A percentile compares a stretch with the other conserved stretches of the same genome.
phyloP scores from a whole-genome alignment of 2,888 invertebrate genomes.

The Asteroscopus sphinx region DNA sequence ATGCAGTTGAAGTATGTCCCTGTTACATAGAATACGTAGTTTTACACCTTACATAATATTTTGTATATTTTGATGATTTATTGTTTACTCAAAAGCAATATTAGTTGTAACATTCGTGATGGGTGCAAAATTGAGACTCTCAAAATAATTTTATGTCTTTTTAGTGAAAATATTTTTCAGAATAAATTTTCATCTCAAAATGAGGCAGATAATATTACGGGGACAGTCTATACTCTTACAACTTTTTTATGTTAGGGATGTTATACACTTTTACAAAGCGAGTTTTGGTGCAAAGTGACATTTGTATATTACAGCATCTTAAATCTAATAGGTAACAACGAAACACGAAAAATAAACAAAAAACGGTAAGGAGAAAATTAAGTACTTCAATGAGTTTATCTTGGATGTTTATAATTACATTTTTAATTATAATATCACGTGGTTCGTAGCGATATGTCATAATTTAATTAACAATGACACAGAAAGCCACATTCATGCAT shows the following conservation, averaged over 20 bases:
- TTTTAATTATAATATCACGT: slow-evolving; percentile 40
- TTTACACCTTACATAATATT: slow-evolving; percentile 17
- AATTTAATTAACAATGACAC: slow-evolving; percentile 60
- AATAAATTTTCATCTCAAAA: not conserved
- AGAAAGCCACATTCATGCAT: slow-evolving; percentile 70
- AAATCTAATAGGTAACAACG: slow-evolving; percentile 39
- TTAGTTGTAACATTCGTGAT: not conserved
- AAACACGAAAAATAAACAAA: slow-evolving; percentile 39
- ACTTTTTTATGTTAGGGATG: not conserved
- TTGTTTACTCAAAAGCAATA: not conserved
- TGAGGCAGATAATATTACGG: not conserved
- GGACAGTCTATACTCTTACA: not conserved
- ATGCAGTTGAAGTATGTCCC: slow-evolving; percentile 99
- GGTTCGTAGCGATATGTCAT: slow-evolving; percentile 42
- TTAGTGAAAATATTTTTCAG: not conserved
- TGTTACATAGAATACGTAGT: slow-evolving; percentile 80
- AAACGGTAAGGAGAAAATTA: slow-evolving; percentile 75
- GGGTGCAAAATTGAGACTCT: not conserved
- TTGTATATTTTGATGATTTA: slow-evolving; percentile 8
- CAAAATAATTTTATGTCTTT: too few relatives aligned
- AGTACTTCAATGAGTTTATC: slow-evolving; percentile 54
- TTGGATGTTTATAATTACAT: slow-evolving; percentile 48
- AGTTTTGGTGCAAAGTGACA: slow-evolving; percentile 12
- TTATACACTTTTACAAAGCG: slow-evolving; percentile 4
- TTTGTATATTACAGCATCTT: slow-evolving; percentile 16